phyloP scores from a whole-genome alignment of 2,113 vertebrate genomes.

The Bubalus kerabau region DNA sequence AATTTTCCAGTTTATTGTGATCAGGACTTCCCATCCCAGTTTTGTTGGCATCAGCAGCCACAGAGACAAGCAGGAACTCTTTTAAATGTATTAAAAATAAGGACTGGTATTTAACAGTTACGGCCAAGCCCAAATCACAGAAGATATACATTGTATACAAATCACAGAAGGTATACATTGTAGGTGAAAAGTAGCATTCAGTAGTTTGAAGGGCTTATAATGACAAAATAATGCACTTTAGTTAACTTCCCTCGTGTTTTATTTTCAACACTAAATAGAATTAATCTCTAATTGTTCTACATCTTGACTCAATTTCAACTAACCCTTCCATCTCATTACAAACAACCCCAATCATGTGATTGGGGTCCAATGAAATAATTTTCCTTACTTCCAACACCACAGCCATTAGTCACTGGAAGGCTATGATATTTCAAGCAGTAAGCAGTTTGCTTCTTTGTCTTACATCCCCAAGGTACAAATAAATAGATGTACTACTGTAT shows the following conservation, averaged over 20 bases:
- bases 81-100: neutral
- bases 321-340: slow-evolving; percentile 71
- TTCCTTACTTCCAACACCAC: slow-evolving; percentile 63
- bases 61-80: neutral
- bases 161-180: neutral
- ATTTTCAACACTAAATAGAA: slow-evolving; percentile 71
- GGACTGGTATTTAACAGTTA: neutral
- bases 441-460: slow-evolving; percentile 70
- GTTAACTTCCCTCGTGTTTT: slow-evolving; percentile 59
- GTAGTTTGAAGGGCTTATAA: neutral
- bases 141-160: neutral
- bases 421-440: slow-evolving; percentile 73
- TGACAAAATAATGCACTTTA: slow-evolving; percentile 60
- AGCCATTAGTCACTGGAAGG: slow-evolving; percentile 21
- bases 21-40: neutral
- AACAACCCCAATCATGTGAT: slow-evolving; percentile 58
- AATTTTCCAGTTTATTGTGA: too few species aligned
- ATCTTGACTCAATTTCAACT: slow-evolving; percentile 63
- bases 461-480: slow-evolving; percentile 71
- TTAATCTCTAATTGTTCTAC: slow-evolving; percentile 57
- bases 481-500: slow-evolving; percentile 71
- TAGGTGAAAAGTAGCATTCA: neutral
- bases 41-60: neutral
- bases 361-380: slow-evolving; percentile 50
- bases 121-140: neutral